Conservation (phyloP, 2,797 vertebrate species). For the Enteromius anoplus region DNA sequence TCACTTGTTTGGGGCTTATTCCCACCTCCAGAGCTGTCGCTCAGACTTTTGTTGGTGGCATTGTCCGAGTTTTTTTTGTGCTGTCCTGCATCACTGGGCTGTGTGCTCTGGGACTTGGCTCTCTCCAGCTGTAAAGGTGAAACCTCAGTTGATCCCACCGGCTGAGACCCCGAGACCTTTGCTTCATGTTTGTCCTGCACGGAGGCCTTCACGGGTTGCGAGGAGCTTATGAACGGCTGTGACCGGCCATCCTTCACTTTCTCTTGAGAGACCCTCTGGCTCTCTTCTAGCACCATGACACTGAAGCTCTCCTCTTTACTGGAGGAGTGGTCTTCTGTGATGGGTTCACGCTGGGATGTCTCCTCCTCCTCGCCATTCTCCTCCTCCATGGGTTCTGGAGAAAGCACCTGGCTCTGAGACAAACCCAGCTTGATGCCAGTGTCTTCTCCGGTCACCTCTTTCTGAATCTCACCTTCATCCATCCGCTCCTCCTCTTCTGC, state of each 20-base stretch:
- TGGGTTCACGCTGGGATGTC: conserved; percentile 1
- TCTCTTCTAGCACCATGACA: conserved; percentile 63
- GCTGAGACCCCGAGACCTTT: conserved; percentile 48
- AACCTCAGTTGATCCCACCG: conserved; percentile 34
- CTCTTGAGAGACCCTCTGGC: conserved; percentile 67
- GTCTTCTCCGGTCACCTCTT: conserved; percentile 44
- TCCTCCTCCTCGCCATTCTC: conserved; percentile 53
- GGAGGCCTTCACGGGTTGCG: conserved; percentile 56
- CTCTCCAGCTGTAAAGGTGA: conserved; percentile 12
- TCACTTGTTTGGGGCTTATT: conserved; percentile 39
- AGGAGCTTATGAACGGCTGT: conserved; percentile 44
- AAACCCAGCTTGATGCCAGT: conserved; percentile 72
- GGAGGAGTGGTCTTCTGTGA: not conserved
- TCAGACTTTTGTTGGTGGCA: conserved; percentile 77
- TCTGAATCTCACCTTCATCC: conserved; percentile 59
- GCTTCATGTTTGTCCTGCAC: conserved; percentile 10
- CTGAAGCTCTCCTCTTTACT: conserved; percentile 53
- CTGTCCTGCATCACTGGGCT: conserved; percentile 35
- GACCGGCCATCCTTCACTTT: conserved; percentile 22
- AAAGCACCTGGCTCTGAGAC: conserved; percentile 73
- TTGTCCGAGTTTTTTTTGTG: conserved; percentile 50
- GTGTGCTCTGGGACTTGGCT: conserved; percentile 23
- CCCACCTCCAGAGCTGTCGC: conserved; percentile 88
- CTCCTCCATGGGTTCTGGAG: conserved; percentile 73
- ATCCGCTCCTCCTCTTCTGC: conserved; percentile 55